Base-by-base conservation (phyloP, 2,797 vertebrate genomes). In the Rhadinocentrus ornatus region DNA sequence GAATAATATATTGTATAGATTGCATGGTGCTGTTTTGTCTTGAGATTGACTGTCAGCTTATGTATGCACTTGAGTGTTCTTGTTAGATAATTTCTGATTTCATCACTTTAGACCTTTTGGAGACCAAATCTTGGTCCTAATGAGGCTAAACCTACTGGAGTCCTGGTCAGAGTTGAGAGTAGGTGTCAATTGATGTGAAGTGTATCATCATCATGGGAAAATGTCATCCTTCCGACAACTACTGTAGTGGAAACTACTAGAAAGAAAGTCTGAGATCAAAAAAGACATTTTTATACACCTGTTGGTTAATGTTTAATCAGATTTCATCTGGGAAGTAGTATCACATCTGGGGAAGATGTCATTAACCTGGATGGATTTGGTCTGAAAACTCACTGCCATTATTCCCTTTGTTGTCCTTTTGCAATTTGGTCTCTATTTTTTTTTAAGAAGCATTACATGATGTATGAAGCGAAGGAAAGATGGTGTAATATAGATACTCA, bases 401-500 rank as follows among this genome's bases (percentile, higher is more conserved):
- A 46, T 6, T 6, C 1, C 7, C 8, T 46, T 46, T 46, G 44
- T n/a, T 20, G 18, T 46, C 1, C 44, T 12, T 46, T n/a, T n/a
- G 41, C 44, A 46, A 3, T 8, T n/a, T 46, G 20, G 20, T 9
- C 6, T 46, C 44, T 46, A 8, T 7, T 46, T 46, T 8, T 46
- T 46, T 46, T n/a, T 46, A 2, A 8, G 41, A 20, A 44, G 18
- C 20, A n/a, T n/a, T 46, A 2, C 16, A 46, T n/a, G 16, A 46
- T 20, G 41, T 46, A 46, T 46, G 20, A 11, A 46, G 18, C 20
- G 8, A 39, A 39, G 6, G 1, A 50, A 1, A 26, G n/a, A 68
- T 48, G 34, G 24, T 41, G 37, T 60, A 6, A 60, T 31, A 12
- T 22, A 37, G 31, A 59, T 55, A 22, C 71, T 75, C 46, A 70